Conservation (phyloP, 2,888 invertebrate genomes). For the Athetis lepigone region DNA sequence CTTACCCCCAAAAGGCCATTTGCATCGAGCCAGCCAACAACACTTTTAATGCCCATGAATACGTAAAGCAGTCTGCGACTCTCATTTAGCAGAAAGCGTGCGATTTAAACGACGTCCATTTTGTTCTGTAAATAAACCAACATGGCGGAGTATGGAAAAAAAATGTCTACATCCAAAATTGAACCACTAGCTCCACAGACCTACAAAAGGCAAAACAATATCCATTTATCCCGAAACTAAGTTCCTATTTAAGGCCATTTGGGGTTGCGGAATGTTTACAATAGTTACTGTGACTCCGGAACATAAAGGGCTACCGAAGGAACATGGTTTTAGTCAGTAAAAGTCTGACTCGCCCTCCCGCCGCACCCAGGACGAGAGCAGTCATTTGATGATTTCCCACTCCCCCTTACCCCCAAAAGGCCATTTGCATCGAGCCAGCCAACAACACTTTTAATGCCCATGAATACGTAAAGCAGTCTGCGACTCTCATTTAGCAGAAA, state of each 20-base stretch:
- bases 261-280: too few relatives aligned
- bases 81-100: constrained; percentile 37
- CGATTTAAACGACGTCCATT: constrained; percentile 28
- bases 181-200: too few relatives aligned
- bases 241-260: background rate
- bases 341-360: too few relatives aligned
- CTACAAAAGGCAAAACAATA: too few relatives aligned
- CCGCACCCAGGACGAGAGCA: too few relatives aligned
- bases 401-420: too few relatives aligned
- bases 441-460: constrained; percentile 7
- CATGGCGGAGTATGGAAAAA: constrained; percentile 4
- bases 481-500: constrained; percentile 37
- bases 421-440: constrained; percentile 4
- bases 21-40: constrained; percentile 1
- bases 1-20: too few relatives aligned
- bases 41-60: constrained; percentile 32
- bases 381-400: too few relatives aligned
- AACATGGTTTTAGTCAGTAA: too few relatives aligned
- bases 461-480: constrained; percentile 47
- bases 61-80: constrained; percentile 39
- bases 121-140: constrained; percentile 43
- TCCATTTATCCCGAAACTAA: background rate
- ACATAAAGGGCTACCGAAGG: too few relatives aligned
- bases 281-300: too few relatives aligned
- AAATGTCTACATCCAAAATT: too few relatives aligned